These are phyloP conservation scores for Cynopterus brachyotis DNA, from an alignment of 2,113 vertebrate genomes.

Conservation along the genomic window DNA sequence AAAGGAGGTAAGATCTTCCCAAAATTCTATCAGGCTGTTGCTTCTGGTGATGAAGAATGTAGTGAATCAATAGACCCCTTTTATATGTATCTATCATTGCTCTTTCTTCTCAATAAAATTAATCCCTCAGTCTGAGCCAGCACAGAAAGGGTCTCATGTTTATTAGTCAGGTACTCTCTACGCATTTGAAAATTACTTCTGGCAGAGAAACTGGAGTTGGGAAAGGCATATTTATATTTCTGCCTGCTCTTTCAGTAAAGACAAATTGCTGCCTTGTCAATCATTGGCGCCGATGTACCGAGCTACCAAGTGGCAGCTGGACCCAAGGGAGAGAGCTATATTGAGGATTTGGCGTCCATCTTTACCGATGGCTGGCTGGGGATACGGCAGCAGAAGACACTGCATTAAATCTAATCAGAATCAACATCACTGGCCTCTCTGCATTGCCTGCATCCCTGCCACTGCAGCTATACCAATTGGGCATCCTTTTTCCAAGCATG, in stretches of 20 bases:
- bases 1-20: not conserved
- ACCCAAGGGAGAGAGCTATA: not conserved
- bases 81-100: not conserved
- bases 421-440: not conserved
- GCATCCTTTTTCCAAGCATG: rapidly evolving
- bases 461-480: no score
- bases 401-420: not conserved
- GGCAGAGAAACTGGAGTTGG: not conserved
- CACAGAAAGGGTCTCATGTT: not conserved
- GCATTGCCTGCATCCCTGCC: not conserved
- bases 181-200: not conserved
- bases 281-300: not conserved
- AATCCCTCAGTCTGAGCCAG: not conserved
- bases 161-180: not conserved
- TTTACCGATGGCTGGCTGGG: not conserved
- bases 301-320: not conserved
- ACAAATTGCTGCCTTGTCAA: not conserved
- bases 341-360: not conserved
- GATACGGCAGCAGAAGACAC: not conserved
- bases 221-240: not conserved
- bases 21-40: not conserved
- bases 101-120: not conserved
- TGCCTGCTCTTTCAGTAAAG: not conserved
- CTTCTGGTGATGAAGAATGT: not conserved
- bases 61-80: not conserved